Base-by-base conservation (phyloP, 2,888 invertebrate species). In the Physocephala rufipes region DNA sequence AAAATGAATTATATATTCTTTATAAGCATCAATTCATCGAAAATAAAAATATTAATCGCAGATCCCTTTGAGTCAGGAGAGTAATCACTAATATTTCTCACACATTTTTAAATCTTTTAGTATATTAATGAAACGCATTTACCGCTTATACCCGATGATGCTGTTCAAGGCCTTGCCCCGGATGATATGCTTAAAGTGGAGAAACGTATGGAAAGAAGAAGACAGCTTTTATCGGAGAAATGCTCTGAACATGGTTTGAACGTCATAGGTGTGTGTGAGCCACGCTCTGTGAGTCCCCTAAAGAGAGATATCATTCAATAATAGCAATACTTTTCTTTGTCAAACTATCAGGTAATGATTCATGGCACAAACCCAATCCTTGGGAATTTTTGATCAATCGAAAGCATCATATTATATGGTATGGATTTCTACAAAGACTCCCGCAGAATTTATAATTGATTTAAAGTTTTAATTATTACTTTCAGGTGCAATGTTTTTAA, bases 381-480 rank as follows among this genome's bases (percentile, higher is more conserved):
- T 94, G 94, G 95, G 94, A 95, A 85, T 95, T 93, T 85, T 89
- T 95, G 81, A 91, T 94, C 79, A 93, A 93, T 85, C 89, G 90
- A 77, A 91, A 93, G 82, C 91, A 94, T 84, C 93, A 92, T 82
- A 89, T 94, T 70, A 92, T 94, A 82, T 94, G 94, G 94, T 90
- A 82, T 87, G 88, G 55, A 19, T 65, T 68, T 28, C 28, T 58
- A 15, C 4, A 26, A n/a, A n/a, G 26, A 26, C 21, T 36, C 30
- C 21, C 9, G 45, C 36, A 16, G 24, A 49, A 36, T 45, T 26
- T 51, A 15, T 51, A n/a, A 67, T 51, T 55, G 45, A 26, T 71
- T 53, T 61, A n/a, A n/a, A n/a, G n/a, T n/a, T n/a, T n/a, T n/a
- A n/a, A n/a, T n/a, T n/a, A n/a, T n/a, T n/a, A n/a, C n/a, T n/a